A percentile compares a stretch with the other conserved stretches of the same genome.
Evolutionary conservation across 2,113 vertebrate species (phyloP).

Genomic region (Malaclemys terrapin): DNA sequence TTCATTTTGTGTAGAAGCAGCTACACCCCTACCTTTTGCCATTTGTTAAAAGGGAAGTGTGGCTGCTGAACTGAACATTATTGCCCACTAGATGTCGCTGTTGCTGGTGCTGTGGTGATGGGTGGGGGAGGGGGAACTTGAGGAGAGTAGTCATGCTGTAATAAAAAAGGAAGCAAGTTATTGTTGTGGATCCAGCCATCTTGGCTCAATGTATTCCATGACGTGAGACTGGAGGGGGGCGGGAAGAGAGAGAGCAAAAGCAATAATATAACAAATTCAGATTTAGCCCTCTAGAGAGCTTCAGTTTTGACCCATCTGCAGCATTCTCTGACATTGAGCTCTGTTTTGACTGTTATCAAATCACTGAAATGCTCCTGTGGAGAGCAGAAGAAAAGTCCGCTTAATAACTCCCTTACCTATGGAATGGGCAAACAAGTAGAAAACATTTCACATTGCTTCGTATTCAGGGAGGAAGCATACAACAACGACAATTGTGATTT

Average conservation of each 20-base stretch:
- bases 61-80: not conserved
- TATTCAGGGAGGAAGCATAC: not conserved
- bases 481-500: not conserved
- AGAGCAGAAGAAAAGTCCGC: not conserved
- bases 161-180: not conserved
- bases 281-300: not conserved
- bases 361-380: not conserved
- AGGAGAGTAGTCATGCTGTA: not conserved
- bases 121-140: slow-evolving; percentile 47
- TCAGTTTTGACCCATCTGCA: not conserved
- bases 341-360: accelerated
- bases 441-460: not conserved
- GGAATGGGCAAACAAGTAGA: not conserved
- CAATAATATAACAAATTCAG: accelerated
- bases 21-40: not conserved
- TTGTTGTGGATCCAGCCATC: not conserved
- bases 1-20: not conserved
- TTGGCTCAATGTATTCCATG: not conserved
- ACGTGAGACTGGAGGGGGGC: accelerated
- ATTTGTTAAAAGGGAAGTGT: not conserved
- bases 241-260: not conserved
- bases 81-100: slow-evolving; percentile 78
- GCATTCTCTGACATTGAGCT: accelerated
- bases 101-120: slow-evolving; percentile 43
- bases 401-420: not conserved